Conservation (phyloP, 2,797 vertebrate species). For the Peromyscus nudipes region DNA sequence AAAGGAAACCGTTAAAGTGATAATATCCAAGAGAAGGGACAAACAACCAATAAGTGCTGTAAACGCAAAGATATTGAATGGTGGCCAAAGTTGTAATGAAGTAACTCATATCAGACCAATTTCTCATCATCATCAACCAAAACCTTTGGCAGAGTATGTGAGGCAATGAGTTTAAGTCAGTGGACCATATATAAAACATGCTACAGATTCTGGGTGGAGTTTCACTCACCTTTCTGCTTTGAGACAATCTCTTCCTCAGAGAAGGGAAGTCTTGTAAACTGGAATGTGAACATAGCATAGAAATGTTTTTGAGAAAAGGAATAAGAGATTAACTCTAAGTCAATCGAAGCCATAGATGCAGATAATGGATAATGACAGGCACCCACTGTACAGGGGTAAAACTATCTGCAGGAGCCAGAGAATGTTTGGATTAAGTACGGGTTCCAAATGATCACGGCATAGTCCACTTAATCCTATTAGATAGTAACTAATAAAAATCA, state of each 20-base stretch:
- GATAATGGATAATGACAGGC: fast-evolving
- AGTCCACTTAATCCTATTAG: neutral
- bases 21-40: neutral
- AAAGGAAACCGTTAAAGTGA: neutral
- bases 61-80: neutral
- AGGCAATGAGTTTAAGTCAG: neutral
- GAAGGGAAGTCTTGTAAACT: neutral
- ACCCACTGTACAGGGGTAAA: fast-evolving
- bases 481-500: neutral
- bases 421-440: too few relatives aligned
- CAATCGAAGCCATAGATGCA: too few relatives aligned
- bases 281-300: neutral
- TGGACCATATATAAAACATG: neutral
- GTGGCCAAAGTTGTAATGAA: neutral
- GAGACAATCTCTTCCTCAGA: neutral
- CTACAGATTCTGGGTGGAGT: neutral
- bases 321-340: neutral
- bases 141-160: neutral
- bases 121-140: neutral
- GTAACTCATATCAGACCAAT: fast-evolving
- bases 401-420: fast-evolving
- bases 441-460: neutral
- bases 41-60: neutral
- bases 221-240: neutral
- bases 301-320: neutral